Percentiles rank a stretch among this genome's conserved stretches.
Evolutionary conservation across 2,797 vertebrate species (phyloP).

Genomic region (Choloepus didactylus): DNA sequence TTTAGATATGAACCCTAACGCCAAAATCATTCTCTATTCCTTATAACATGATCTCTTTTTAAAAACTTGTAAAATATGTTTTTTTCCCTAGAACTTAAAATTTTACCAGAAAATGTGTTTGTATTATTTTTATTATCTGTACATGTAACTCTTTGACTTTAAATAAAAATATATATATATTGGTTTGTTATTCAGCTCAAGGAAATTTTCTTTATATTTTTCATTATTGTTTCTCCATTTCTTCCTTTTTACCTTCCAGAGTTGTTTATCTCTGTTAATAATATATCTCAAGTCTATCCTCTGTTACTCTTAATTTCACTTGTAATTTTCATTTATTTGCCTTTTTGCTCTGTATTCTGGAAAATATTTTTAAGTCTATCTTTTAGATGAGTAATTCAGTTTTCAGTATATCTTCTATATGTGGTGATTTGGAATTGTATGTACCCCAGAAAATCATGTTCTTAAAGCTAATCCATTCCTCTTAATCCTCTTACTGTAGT

Average conservation of each 20-base stretch:
- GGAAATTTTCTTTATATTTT: not conserved
- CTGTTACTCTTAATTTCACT: conserved; percentile 25
- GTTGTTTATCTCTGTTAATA: not conserved
- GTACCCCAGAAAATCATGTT: no score
- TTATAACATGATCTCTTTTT: not conserved
- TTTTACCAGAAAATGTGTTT: not conserved
- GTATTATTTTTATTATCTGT: not conserved
- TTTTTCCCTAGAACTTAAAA: conserved; percentile 21
- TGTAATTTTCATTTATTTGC: not conserved
- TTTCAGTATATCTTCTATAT: not conserved
- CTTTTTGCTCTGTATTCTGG: not conserved
- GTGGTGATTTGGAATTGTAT: no score
- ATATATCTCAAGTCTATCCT: not conserved
- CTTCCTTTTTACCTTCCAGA: not conserved
- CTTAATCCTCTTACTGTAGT: no score
- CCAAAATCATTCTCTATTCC: not conserved
- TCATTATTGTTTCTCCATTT: not conserved
- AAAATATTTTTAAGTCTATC: not conserved
- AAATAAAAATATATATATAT: not conserved
- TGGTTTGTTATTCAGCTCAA: not conserved
- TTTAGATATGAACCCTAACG: not conserved
- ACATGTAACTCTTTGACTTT: not conserved
- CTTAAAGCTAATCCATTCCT: no score
- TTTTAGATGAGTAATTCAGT: conserved; percentile 10
- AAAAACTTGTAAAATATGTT: not conserved